Conservation (phyloP, 2,797 vertebrate species). For the Argya squamiceps region DNA sequence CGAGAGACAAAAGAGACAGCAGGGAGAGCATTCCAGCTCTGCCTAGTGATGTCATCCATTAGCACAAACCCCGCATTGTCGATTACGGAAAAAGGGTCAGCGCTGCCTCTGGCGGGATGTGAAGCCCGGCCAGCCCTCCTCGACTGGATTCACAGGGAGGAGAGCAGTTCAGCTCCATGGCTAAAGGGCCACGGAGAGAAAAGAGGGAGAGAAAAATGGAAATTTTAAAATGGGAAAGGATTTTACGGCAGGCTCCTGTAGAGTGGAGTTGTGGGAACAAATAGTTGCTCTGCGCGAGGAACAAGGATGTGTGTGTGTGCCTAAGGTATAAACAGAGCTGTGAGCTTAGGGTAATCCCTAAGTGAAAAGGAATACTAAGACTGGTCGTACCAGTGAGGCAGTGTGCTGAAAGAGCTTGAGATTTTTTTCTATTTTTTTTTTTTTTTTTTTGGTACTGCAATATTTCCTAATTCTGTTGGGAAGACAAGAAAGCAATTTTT, state of each 20-base stretch:
- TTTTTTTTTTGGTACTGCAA: not conserved
- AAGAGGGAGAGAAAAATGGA: not conserved
- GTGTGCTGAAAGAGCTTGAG: not conserved
- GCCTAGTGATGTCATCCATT: constrained; percentile 20
- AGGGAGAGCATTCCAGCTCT: constrained; percentile 19
- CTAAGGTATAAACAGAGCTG: constrained; percentile 37
- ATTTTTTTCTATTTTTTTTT: not conserved
- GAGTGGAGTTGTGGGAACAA: not conserved
- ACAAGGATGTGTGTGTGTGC: not conserved
- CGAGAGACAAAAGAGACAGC: constrained; percentile 7
- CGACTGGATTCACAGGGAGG: not conserved
- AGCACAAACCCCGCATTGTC: constrained; percentile 46
- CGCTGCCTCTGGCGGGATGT: not conserved
- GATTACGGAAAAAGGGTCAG: constrained; percentile 23
- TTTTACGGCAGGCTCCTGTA: not conserved
- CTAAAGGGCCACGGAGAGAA: not conserved
- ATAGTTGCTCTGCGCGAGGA: constrained; percentile 4
- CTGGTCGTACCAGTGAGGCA: not conserved
- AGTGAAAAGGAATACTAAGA: constrained; percentile 38
- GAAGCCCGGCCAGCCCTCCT: not conserved
- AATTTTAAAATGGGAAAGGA: not conserved
- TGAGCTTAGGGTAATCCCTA: constrained; percentile 22
- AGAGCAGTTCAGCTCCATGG: not conserved
- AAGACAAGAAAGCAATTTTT: constrained; percentile 70
- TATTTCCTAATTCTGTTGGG: constrained; percentile 66